phyloP scores from a whole-genome alignment of 2,113 vertebrate species.

The Puma concolor region DNA sequence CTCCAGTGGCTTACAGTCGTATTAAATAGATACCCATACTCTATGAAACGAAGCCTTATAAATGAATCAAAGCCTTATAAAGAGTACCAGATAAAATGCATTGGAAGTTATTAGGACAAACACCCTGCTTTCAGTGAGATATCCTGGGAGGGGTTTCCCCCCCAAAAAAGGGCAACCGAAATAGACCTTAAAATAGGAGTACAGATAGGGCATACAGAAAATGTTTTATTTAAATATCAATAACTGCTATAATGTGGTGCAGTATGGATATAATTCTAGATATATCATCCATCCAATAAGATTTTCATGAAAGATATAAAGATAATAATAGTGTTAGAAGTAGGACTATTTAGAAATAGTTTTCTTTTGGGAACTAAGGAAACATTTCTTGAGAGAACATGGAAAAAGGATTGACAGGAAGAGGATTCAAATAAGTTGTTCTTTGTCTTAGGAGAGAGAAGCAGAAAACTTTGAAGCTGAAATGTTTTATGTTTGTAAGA shows the following conservation, averaged over 20 bases:
- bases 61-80: neutral
- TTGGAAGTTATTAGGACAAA: neutral
- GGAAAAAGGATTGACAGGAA: neutral
- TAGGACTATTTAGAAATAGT: neutral
- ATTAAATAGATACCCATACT: neutral
- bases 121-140: neutral
- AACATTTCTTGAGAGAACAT: neutral
- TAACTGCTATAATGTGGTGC: neutral
- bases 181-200: neutral
- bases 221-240: conserved; percentile 20
- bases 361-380: neutral
- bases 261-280: conserved; percentile 10
- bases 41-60: neutral
- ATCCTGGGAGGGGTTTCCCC: neutral
- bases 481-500: neutral
- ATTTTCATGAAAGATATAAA: neutral
- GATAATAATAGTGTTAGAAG: neutral
- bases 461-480: neutral
- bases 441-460: neutral
- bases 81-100: neutral
- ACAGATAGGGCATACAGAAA: neutral
- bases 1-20: neutral
- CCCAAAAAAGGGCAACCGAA: neutral
- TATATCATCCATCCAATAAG: neutral
- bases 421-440: neutral